phyloP scores from a whole-genome alignment of 37 sponge, comb jelly and placozoan species.

The Halisarca cf. caerulea region DNA sequence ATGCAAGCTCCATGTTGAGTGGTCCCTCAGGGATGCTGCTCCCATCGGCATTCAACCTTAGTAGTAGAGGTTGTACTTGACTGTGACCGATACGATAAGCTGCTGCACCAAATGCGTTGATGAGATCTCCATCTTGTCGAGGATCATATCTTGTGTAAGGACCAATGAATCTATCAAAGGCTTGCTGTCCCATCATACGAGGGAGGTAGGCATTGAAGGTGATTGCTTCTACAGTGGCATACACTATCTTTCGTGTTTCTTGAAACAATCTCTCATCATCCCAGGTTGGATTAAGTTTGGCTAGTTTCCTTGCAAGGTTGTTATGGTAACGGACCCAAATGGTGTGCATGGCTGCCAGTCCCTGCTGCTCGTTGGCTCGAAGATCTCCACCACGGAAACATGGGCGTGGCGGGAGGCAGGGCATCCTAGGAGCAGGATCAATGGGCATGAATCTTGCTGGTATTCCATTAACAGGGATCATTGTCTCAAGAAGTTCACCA shows the following conservation, averaged over 20 bases:
- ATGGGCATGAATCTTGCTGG: not conserved
- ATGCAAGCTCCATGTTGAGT: constrained; percentile 29
- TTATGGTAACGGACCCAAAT: constrained; percentile 95
- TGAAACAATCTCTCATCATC: constrained; percentile 86
- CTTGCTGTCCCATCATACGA: constrained; percentile 59
- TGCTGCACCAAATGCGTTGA: constrained; percentile 81
- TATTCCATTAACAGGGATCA: not conserved
- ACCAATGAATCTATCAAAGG: constrained; percentile 52
- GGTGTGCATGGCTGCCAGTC: constrained; percentile 88
- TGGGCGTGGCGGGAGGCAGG: not conserved
- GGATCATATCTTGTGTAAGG: constrained; percentile 67
- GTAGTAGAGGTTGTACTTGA: constrained; percentile 63
- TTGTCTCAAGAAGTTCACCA: constrained; percentile 41
- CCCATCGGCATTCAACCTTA: constrained; percentile 54
- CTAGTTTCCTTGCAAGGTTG: constrained; percentile 69
- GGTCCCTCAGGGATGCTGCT: constrained; percentile 39
- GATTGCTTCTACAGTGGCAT: constrained; percentile 76
- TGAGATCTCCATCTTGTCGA: constrained; percentile 52
- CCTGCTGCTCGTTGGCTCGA: not conserved
- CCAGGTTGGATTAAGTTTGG: constrained; percentile 83
- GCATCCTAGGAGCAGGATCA: constrained; percentile 5
- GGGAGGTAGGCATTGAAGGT: constrained; percentile 86
- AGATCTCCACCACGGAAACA: constrained; percentile 12
- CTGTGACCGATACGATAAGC: constrained; percentile 90
- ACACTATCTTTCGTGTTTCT: constrained; percentile 87